Base-by-base conservation (phyloP, 2,888 invertebrate genomes). In the Herminia tarsipennalis region DNA sequence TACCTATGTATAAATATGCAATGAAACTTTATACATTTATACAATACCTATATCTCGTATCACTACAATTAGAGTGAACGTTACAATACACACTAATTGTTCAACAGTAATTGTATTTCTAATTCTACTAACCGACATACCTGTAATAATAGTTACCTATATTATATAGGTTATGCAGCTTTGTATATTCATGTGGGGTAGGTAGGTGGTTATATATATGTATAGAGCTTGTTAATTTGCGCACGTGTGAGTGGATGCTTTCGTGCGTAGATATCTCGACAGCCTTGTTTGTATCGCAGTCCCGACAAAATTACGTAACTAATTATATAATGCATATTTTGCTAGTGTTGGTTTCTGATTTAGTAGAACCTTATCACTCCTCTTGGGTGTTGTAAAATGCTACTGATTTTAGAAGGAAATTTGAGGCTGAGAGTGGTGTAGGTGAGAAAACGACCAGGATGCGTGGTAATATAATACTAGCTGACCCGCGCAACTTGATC, bases 241-340 rank as follows among this genome's bases (percentile, higher is more conserved):
- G 14, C 40, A 41, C 40, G 42, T 29, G 39, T 56, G 27, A 44
- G 36, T 55, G 45, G 30, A 48, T 61, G 61, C 62, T 61, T 65
- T 48, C 53, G 43, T 29, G 42, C 36, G 43, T 61, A 61, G 43
- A 52, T 62, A 61, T 45, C 46, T 34, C 49, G 32, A 25, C 21
- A 36, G 44, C 14, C 58, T 64, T n/a, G n/a, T n/a, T 58, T 61
- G 58, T 64, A 49, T 40, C 51, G 41, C 39, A 12, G 43, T 50
- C 51, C 34, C 30, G 25, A 38, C 45, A 32, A 32, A 32, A 36
- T 43, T 50, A 35, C 37, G 44, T 48, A 50, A 36, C 32, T 20
- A 38, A 39, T 35, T 49, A 42, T 37, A 34, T 38, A 41, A 45
- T 58, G 35, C 33, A 37, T 42, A 37, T 45, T 18, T 17, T 25